A percentile compares a stretch with the other conserved stretches of the same genome.
These are phyloP conservation scores for Chesias legatella DNA, from an alignment of 2,888 invertebrate species.

Conservation along the genomic window DNA sequence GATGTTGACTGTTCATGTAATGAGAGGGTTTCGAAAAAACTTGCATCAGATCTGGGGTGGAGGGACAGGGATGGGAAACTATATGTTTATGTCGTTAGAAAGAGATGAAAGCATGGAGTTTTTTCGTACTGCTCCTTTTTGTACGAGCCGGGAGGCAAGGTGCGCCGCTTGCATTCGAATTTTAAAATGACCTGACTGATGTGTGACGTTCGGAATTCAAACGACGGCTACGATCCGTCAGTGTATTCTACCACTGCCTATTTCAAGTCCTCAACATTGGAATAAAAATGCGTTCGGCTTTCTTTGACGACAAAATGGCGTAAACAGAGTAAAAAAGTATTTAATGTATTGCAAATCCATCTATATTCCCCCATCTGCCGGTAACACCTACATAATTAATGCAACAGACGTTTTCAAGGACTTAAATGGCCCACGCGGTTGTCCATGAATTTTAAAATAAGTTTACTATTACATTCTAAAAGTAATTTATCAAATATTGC, in stretches of 20 bases:
- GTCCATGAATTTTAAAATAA: slow-evolving; percentile 1
- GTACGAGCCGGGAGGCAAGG: slow-evolving; percentile 75
- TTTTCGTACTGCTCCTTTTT: slow-evolving; percentile 62
- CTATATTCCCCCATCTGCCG: slow-evolving; percentile 3
- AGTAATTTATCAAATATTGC: neutral
- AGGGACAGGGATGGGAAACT: slow-evolving; percentile 41
- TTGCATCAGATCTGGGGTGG: slow-evolving; percentile 58
- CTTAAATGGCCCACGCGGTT: neutral
- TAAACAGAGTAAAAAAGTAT: neutral
- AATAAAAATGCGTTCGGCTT: slow-evolving; percentile 15
- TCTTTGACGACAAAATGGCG: slow-evolving; percentile 17
- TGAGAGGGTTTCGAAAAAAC: slow-evolving; percentile 71
- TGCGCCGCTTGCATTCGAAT: slow-evolving; percentile 58
- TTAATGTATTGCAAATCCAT: slow-evolving; percentile 10
- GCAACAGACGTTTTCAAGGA: too few relatives aligned
- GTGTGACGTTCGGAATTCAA: slow-evolving; percentile 51
- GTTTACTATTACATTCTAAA: too few relatives aligned
- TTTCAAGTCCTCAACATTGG: slow-evolving; percentile 3
- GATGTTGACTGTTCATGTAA: slow-evolving; percentile 64
- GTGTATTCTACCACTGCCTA: slow-evolving; percentile 9
- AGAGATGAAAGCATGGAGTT: slow-evolving; percentile 45
- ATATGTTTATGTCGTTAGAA: slow-evolving; percentile 31
- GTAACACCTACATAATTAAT: too few relatives aligned
- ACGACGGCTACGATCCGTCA: slow-evolving; percentile 4
- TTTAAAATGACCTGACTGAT: slow-evolving; percentile 65